Conservation (phyloP, 2,113 vertebrate species). For the Sinosuthora webbiana region DNA sequence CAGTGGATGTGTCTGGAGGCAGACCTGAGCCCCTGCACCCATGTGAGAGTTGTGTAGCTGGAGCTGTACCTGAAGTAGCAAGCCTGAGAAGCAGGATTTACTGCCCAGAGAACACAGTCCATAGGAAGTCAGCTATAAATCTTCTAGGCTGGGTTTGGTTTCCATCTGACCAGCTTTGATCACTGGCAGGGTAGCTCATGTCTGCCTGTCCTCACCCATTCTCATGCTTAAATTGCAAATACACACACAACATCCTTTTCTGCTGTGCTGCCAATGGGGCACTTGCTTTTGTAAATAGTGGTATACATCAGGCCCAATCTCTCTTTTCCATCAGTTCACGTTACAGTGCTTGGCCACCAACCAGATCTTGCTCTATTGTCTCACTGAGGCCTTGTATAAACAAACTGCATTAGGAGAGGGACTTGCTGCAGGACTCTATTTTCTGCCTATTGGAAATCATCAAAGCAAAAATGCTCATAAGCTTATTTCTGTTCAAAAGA, state of each 20-base stretch:
- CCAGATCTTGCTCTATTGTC: not conserved
- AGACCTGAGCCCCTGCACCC: not conserved
- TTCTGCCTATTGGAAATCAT: conserved; percentile 46
- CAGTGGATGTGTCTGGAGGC: not conserved
- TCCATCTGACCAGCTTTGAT: not conserved
- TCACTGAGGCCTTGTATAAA: not conserved
- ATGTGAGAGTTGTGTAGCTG: not conserved
- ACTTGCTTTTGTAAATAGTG: not conserved
- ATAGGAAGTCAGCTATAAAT: not conserved
- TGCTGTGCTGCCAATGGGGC: not conserved
- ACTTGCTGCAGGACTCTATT: not conserved
- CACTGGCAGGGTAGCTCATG: not conserved
- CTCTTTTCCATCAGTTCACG: not conserved
- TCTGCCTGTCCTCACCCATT: not conserved
- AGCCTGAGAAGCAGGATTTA: not conserved
- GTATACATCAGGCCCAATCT: not conserved
- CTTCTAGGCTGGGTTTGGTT: not conserved
- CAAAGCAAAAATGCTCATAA: conserved; percentile 21
- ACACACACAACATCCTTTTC: not conserved
- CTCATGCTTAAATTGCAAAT: not conserved
- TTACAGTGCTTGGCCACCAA: conserved; percentile 17
- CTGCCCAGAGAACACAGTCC: not conserved
- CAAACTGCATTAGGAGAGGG: not conserved
- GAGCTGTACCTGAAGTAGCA: not conserved
- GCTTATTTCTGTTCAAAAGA: conserved; percentile 53